Evolutionary conservation across 2,797 vertebrate genomes (phyloP).

Genomic region (Bradypodion pumilum): DNA sequence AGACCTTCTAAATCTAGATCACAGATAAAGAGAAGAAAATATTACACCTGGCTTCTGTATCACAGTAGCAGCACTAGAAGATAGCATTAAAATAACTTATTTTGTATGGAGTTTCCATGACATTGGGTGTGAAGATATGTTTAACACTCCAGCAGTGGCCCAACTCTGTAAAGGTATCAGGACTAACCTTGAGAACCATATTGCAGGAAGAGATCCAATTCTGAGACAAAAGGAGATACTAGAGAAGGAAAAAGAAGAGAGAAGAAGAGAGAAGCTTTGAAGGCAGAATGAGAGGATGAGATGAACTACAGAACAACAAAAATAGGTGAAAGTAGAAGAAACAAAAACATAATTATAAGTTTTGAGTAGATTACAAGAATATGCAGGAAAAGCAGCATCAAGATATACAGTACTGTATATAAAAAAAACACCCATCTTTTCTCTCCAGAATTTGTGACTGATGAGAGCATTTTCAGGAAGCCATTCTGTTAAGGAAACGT

Average conservation of each 20-base stretch:
- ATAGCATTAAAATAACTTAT: conserved; percentile 31
- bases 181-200: conserved; percentile 93
- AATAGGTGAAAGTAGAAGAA: conserved; percentile 57
- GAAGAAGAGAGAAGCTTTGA: conserved; percentile 56
- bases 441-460: conserved; percentile 32
- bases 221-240: conserved; percentile 90
- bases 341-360: conserved; percentile 54
- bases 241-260: conserved; percentile 67
- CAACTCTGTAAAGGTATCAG: conserved; percentile 41
- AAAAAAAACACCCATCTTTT: conserved; percentile 27
- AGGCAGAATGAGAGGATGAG: conserved; percentile 56
- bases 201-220: conserved; percentile 87
- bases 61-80: background rate
- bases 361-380: conserved; percentile 38
- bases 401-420: conserved; percentile 29
- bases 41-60: background rate
- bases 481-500: conserved; percentile 22
- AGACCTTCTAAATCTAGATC: too few species aligned
- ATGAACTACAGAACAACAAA: conserved; percentile 57
- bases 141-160: conserved; percentile 32
- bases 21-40: conserved; percentile 1
- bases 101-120: conserved; percentile 29
- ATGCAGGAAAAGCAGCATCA: conserved; percentile 10
- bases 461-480: background rate
- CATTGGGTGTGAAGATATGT: conserved; percentile 27